phyloP scores from a whole-genome alignment of 2,888 invertebrate species.

The Aphrophora alni region DNA sequence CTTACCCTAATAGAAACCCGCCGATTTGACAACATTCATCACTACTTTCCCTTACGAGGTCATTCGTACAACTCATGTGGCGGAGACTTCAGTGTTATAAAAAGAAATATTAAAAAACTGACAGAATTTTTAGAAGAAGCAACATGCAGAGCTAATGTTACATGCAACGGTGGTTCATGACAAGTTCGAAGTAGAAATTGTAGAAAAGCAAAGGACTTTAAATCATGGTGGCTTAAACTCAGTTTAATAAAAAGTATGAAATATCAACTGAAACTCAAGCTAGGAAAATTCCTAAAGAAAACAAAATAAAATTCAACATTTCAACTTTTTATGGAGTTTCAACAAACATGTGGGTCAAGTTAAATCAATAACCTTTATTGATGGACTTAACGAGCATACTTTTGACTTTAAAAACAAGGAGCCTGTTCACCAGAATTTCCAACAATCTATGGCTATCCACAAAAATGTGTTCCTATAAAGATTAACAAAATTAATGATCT shows the following conservation, averaged over 20 bases:
- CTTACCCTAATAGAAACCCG: constrained; percentile 13
- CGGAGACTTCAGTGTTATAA: constrained; percentile 21
- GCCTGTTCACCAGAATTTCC: background rate
- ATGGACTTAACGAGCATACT: constrained; percentile 18
- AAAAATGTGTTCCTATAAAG: constrained; percentile 18
- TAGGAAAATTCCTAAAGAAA: background rate
- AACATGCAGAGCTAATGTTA: constrained; percentile 18
- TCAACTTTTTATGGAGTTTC: constrained; percentile 18
- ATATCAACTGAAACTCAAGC: constrained; percentile 21
- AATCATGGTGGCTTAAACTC: constrained; percentile 23
- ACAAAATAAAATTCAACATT: background rate
- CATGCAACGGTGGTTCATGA: background rate
- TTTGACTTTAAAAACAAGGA: constrained; percentile 14
- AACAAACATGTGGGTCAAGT: constrained; percentile 20
- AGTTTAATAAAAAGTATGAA: constrained; percentile 19
- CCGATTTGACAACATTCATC: constrained; percentile 16
- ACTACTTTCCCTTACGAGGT: constrained; percentile 32
- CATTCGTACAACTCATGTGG: constrained; percentile 20
- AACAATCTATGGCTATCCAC: background rate
- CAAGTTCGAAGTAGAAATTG: constrained; percentile 16
- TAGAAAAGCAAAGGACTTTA: constrained; percentile 17
- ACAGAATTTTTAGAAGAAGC: constrained; percentile 22
- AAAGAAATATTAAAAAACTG: constrained; percentile 24
- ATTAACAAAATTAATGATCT: constrained; percentile 5
- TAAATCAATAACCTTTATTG: constrained; percentile 11